Evolutionary conservation across 30 jellyfish, hydroid and myxozoan genomes (phyloP), one percentile per base, ranked within the genome.

Genomic region (Phacellophora camtschatica): DNA sequence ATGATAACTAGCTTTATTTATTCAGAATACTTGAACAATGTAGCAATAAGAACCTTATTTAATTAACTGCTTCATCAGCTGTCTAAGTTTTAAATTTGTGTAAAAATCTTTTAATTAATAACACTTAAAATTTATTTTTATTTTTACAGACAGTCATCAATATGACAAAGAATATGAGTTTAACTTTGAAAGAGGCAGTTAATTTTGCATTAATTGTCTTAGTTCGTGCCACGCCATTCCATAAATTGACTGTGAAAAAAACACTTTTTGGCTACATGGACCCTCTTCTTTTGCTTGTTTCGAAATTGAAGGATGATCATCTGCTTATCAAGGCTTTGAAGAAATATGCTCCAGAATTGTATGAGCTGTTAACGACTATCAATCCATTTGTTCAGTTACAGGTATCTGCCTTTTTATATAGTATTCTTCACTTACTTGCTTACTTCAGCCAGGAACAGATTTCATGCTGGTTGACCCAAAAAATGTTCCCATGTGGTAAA

Each of bases 211-310:
- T 74, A 1, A 16, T 85, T 12, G 48, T 13, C 1, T n/a, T 35
- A 18, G 70, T 49, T 13, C 46, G 74, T 22, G 90, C 57, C 10
- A 9, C 83, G 11, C 48, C 76, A 2, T 94, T 84, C 64, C 91
- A 82, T 37, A 54, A 57, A 25, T 77, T 82, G 29, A 50, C 96
- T 0, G 97, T 94, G 48, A 71, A 63, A 12, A 85, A 94, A 77
- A 67, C 83, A 12, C 37, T 94, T 18, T 94, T 87, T 87, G 99
- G 99, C 20, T 94, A 94, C 85, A 71, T 57, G 22, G 97, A 88
- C 62, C 72, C 96, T 13, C 69, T 87, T 16, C 85, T 94, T 42
- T 1, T 18, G 66, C 61, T 59, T 30, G 16, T 84, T 15, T 8
- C 24, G 36, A 49, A 34, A 19, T 25, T 72, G 15, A 88, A 84